A percentile compares a stretch with the other conserved stretches of the same genome.
Conservation (phyloP, 2,797 vertebrate genomes). For the Darevskia nairensis region DNA sequence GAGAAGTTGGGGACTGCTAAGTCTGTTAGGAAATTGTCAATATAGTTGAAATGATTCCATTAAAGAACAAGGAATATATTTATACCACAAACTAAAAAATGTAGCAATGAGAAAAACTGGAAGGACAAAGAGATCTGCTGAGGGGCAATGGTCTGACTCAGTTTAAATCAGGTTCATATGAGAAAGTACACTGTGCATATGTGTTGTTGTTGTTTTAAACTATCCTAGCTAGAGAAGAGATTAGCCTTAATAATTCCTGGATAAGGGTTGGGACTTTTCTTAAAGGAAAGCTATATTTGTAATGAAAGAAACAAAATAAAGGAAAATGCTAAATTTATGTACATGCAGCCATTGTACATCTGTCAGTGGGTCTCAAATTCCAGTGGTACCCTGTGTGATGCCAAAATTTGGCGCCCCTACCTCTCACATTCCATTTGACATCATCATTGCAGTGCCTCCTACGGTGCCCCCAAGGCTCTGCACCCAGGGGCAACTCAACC, state of each 20-base stretch:
- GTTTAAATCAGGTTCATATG: neutral
- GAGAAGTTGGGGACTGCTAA: neutral
- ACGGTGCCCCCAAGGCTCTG: too few relatives aligned
- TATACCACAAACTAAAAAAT: neutral
- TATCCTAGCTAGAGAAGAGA: neutral
- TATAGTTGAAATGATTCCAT: slow-evolving; percentile 18
- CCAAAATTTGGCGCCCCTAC: too few relatives aligned
- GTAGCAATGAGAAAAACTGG: neutral
- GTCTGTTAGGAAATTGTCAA: neutral
- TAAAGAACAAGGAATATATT: neutral
- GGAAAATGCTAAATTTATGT: too few relatives aligned
- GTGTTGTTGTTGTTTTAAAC: accelerated
- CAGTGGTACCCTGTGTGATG: too few relatives aligned
- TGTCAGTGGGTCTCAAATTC: too few relatives aligned
- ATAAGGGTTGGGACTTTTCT: neutral
- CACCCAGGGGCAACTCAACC: too few relatives aligned
- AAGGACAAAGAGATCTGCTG: neutral
- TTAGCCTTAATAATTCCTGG: neutral
- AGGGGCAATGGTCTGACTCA: neutral
- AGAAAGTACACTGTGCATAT: neutral
- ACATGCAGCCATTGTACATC: too few relatives aligned
- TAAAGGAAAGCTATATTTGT: too few relatives aligned
- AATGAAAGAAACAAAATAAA: too few relatives aligned
- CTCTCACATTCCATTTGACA: too few relatives aligned
- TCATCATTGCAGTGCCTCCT: too few relatives aligned